These are phyloP conservation scores for Amazona finschi DNA, from an alignment of 2,797 vertebrate genomes.

Conservation along the genomic window DNA sequence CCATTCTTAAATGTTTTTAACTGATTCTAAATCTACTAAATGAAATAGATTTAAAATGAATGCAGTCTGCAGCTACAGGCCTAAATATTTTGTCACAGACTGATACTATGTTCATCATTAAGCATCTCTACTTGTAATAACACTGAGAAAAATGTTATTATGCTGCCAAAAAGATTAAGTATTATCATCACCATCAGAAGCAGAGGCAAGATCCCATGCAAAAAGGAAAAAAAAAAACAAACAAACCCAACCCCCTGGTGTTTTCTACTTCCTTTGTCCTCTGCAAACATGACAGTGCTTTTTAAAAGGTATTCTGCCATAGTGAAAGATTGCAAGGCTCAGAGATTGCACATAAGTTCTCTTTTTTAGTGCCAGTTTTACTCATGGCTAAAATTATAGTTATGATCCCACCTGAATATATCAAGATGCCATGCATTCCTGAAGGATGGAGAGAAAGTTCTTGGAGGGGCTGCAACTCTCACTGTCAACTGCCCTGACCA, in stretches of 20 bases:
- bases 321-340: neutral
- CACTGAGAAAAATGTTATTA: neutral
- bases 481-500: neutral
- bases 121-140: neutral
- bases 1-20: neutral
- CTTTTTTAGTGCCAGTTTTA: neutral
- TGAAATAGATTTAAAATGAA: neutral
- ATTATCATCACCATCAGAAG: neutral
- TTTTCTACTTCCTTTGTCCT: neutral
- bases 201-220: neutral
- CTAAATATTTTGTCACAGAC: neutral
- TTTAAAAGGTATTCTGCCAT: neutral
- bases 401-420: neutral
- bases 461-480: neutral
- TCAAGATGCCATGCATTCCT: neutral
- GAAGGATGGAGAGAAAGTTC: neutral
- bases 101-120: neutral
- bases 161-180: neutral
- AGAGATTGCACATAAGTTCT: neutral
- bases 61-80: neutral
- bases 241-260: fast-evolving
- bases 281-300: neutral
- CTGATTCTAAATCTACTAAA: neutral
- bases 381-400: neutral
- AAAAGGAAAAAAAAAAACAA: neutral